Percentiles rank a stretch among this genome's conserved stretches.
phyloP scores from a whole-genome alignment of 1,140 invertebrate genomes.

The Solenopsis invicta region DNA sequence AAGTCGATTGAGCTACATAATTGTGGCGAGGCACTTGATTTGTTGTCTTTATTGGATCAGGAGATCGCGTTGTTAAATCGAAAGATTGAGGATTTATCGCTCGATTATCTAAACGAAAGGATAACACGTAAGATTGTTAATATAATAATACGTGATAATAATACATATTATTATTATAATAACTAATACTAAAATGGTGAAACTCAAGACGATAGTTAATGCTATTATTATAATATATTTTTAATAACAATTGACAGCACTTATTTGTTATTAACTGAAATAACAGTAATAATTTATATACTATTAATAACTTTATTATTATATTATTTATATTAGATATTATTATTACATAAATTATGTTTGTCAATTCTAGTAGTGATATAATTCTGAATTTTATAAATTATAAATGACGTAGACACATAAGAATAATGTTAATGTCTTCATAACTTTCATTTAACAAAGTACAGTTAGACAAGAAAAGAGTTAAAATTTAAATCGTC shows the following conservation, averaged over 20 bases:
- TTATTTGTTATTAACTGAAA: conserved; percentile 43
- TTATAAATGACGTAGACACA: not conserved
- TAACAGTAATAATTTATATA: not conserved
- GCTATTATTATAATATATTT: not conserved
- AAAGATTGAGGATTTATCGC: conserved; percentile 84
- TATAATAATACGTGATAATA: conserved; percentile 1
- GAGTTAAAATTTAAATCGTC: not conserved
- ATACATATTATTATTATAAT: conserved; percentile 14
- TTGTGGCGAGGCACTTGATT: conserved; percentile 87
- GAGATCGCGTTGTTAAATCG: conserved; percentile 88
- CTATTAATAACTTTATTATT: not conserved
- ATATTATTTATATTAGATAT: not conserved
- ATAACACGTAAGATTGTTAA: conserved; percentile 82
- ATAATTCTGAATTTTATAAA: not conserved
- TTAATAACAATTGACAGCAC: conserved; percentile 10
- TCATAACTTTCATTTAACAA: conserved; percentile 3
- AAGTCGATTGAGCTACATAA: conserved; percentile 87
- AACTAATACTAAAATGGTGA: not conserved
- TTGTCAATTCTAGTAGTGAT: not conserved
- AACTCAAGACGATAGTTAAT: not conserved
- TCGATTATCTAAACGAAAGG: conserved; percentile 88
- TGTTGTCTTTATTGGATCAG: conserved; percentile 88
- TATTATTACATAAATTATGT: not conserved
- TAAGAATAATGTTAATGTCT: not conserved
- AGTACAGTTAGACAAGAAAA: not conserved